Evolutionary conservation across 2,888 invertebrate genomes (phyloP), one percentile per base, ranked within the genome.

Genomic region (Elmis aenea): DNA sequence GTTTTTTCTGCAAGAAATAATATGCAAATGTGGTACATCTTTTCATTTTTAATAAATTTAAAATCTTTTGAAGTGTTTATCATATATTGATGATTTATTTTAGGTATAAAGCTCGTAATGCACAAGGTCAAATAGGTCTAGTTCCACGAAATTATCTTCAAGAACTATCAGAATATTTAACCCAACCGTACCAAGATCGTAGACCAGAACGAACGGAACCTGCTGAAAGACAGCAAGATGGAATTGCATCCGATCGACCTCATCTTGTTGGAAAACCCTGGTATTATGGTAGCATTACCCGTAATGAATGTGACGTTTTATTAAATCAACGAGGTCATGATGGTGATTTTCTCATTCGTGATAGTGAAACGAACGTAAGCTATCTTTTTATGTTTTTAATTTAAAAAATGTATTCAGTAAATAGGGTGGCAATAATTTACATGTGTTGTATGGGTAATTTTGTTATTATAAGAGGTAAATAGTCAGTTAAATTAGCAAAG

Each of bases 361-460:
- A 97, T 73, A 95, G 94, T 66, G 99, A 99, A 78, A 96, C 97
- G 58, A 97, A 96, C 73, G 97, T 96, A 69, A 84, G 87, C n/a
- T 36, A 15, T 2, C 14, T 16, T 2, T n/a, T n/a, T n/a, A n/a
- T n/a, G n/a, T n/a, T n/a, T n/a, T n/a, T n/a, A n/a, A n/a, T n/a
- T n/a, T n/a, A n/a, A n/a, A n/a, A n/a, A n/a, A n/a, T n/a, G n/a
- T n/a, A n/a, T n/a, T n/a, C n/a, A n/a, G n/a, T n/a, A n/a, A n/a
- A n/a, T n/a, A n/a, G n/a, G n/a, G n/a, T n/a, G n/a, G n/a, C n/a
- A n/a, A n/a, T n/a, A n/a, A n/a, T n/a, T n/a, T n/a, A n/a, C n/a
- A n/a, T n/a, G n/a, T n/a, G n/a, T n/a, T n/a, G n/a, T n/a, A n/a
- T n/a, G n/a, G n/a, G n/a, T n/a, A n/a, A n/a, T n/a, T n/a, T n/a